phyloP scores from a whole-genome alignment of 2,797 vertebrate species.

The Otolemur crassicaudatus region DNA sequence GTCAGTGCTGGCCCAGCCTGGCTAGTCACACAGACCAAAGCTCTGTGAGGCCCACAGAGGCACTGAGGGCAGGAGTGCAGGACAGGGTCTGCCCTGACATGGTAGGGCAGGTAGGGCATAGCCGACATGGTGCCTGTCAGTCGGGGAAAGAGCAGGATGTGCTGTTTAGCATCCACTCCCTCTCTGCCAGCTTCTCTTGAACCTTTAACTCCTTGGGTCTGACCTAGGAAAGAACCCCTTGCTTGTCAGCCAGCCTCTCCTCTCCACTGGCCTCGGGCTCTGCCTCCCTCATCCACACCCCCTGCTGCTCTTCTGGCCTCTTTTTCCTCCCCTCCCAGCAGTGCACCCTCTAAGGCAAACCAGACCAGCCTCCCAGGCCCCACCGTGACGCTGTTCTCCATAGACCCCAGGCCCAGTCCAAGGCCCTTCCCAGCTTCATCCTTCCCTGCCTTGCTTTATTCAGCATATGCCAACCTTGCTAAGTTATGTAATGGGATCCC shows the following conservation, averaged over 20 bases:
- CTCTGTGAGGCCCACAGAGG: neutral
- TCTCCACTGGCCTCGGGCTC: neutral
- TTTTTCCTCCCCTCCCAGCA: neutral
- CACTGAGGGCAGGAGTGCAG: fast-evolving
- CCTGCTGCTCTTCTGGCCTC: neutral
- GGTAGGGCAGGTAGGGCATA: too few species aligned
- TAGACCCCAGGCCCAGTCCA: neutral
- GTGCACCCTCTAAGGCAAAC: too few species aligned
- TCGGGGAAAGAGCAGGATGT: neutral
- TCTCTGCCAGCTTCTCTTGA: neutral
- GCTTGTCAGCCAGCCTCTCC: neutral
- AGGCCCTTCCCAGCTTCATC: neutral
- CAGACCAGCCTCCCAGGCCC: neutral
- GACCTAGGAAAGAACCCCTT: neutral
- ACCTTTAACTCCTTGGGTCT: neutral
- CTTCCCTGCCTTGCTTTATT: neutral
- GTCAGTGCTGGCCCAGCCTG: neutral
- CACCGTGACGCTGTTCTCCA: neutral
- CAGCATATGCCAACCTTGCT: neutral
- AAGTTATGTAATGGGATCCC: neutral
- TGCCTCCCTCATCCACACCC: neutral
- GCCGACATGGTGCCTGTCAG: neutral
- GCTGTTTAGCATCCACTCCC: fast-evolving
- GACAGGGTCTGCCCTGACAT: too few species aligned
- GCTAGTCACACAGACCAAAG: neutral